Evolutionary conservation across 2,888 invertebrate species (phyloP).

Genomic region (Caradrina clavipalpis): DNA sequence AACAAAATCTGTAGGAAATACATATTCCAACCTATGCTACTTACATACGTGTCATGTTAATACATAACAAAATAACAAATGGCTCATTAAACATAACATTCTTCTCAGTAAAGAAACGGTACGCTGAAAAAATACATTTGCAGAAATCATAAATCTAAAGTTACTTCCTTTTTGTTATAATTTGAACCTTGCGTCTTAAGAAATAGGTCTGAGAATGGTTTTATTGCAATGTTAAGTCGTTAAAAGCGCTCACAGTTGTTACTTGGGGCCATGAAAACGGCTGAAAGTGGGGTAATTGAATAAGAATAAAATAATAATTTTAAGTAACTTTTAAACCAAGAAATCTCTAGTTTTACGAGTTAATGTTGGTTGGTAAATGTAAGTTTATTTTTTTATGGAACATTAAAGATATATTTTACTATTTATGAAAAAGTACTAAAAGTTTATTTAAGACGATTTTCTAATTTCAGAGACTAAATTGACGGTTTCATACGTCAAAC

Average conservation of each 20-base stretch:
- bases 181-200: slow-evolving; percentile 56
- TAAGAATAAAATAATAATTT: background rate
- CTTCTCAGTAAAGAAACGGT: slow-evolving; percentile 71
- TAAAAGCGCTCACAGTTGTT: slow-evolving; percentile 74
- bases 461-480: too few relatives aligned
- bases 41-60: slow-evolving; percentile 1
- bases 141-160: slow-evolving; percentile 82
- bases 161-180: slow-evolving; percentile 42
- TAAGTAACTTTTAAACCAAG: background rate
- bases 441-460: too few relatives aligned
- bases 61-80: slow-evolving; percentile 67
- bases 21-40: background rate
- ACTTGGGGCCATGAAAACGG: slow-evolving; percentile 53
- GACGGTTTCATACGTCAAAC: too few relatives aligned
- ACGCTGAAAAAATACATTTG: slow-evolving; percentile 80
- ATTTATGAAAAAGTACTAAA: too few relatives aligned
- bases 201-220: slow-evolving; percentile 60
- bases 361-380: too few relatives aligned
- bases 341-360: too few relatives aligned
- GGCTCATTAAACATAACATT: slow-evolving; percentile 80
- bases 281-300: slow-evolving; percentile 25
- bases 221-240: slow-evolving; percentile 65
- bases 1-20: background rate
- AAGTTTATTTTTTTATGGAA: too few relatives aligned
- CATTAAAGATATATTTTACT: too few relatives aligned